A percentile compares a stretch with the other conserved stretches of the same genome.
Evolutionary conservation across 2,113 vertebrate genomes (phyloP).

Genomic region (Edolisoma coerulescens): DNA sequence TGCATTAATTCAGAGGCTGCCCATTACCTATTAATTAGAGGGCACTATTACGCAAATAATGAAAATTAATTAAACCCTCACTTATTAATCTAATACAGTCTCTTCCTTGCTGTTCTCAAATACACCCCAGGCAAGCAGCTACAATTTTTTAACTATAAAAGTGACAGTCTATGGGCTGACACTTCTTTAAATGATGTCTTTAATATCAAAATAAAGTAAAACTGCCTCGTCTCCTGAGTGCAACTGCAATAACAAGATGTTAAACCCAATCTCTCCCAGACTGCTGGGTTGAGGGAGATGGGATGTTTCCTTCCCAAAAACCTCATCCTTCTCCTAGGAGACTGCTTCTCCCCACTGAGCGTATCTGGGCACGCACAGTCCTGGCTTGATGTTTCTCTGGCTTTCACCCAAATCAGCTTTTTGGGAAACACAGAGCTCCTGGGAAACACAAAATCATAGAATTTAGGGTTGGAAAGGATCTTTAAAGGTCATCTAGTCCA

Average conservation of each 20-base stretch:
- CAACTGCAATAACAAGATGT: not conserved
- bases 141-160: slow-evolving; percentile 2
- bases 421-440: not conserved
- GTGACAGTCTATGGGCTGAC: not conserved
- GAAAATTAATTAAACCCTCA: slow-evolving; percentile 42
- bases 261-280: not conserved
- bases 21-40: slow-evolving; percentile 30
- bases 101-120: not conserved
- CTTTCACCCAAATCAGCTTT: not conserved
- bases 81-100: not conserved
- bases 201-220: slow-evolving; percentile 31
- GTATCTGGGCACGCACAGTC: not conserved
- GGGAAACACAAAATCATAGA: not conserved
- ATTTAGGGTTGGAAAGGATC: not conserved
- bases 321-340: not conserved
- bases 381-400: not conserved
- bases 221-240: not conserved
- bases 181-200: slow-evolving; percentile 23
- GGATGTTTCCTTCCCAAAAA: not conserved
- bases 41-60: slow-evolving; percentile 19
- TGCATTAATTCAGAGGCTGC: not conserved
- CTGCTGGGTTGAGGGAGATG: not conserved
- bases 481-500: not conserved
- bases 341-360: not conserved
- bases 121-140: not conserved